A percentile compares a stretch with the other conserved stretches of the same genome.
phyloP scores from a whole-genome alignment of 2,888 invertebrate species.

The Drosophila siamana region DNA sequence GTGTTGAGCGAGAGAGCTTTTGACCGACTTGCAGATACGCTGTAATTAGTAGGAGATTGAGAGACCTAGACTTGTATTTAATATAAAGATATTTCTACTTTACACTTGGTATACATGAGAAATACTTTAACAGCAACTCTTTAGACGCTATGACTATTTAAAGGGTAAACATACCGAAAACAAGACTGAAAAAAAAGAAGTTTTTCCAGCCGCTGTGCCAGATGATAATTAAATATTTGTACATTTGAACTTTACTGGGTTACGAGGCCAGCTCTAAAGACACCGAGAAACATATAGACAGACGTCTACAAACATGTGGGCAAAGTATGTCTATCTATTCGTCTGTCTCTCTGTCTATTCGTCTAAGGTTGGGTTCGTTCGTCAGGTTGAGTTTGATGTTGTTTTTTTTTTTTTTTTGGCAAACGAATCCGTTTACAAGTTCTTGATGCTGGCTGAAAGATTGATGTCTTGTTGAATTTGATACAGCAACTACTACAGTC shows the following conservation, averaged over 20 bases:
- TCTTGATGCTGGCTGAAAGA: slow-evolving; percentile 42
- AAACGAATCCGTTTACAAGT: slow-evolving; percentile 38
- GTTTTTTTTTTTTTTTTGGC: slow-evolving; percentile 38
- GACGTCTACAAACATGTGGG: not conserved
- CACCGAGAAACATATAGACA: slow-evolving; percentile 13
- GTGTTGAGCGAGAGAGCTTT: not conserved
- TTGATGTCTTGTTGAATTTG: slow-evolving; percentile 35
- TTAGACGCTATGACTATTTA: not conserved
- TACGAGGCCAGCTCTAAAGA: slow-evolving; percentile 52
- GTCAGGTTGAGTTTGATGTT: slow-evolving; percentile 14
- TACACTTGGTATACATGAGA: no score
- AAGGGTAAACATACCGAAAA: slow-evolving; percentile 18
- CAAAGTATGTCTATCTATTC: not conserved
- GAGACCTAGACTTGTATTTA: no score
- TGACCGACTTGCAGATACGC: not conserved
- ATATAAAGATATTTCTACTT: no score
- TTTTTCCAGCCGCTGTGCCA: slow-evolving; percentile 19
- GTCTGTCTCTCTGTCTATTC: slow-evolving; percentile 1
- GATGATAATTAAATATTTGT: slow-evolving; percentile 73
- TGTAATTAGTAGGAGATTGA: no score
- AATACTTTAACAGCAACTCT: no score
- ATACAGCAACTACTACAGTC: slow-evolving; percentile 16
- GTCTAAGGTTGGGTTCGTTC: slow-evolving; percentile 17
- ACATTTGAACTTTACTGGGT: slow-evolving; percentile 72
- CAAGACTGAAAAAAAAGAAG: slow-evolving; percentile 1